These are phyloP conservation scores for Microcebus griseorufus DNA, from an alignment of 2,113 vertebrate genomes.

Conservation along the genomic window DNA sequence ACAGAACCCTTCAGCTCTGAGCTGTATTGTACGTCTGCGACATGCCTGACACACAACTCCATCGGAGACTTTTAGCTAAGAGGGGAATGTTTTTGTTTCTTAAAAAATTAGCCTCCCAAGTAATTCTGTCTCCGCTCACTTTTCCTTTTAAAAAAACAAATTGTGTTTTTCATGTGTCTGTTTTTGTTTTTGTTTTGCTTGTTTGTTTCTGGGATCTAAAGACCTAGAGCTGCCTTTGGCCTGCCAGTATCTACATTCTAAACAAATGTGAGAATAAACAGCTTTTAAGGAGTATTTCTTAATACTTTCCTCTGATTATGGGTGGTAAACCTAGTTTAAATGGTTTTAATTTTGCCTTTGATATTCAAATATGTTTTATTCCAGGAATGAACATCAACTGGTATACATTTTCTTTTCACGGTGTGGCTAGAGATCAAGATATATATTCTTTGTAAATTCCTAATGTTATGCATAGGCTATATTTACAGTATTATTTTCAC, in stretches of 20 bases:
- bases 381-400: background rate
- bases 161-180: background rate
- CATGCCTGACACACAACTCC: background rate
- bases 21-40: background rate
- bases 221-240: background rate
- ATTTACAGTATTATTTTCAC: conserved; percentile 43
- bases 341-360: conserved; percentile 50
- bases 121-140: background rate
- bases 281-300: background rate
- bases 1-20: background rate
- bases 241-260: background rate
- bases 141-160: background rate
- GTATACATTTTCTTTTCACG: conserved; percentile 2
- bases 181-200: background rate
- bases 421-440: background rate
- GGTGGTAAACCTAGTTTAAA: background rate
- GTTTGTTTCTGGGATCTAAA: background rate
- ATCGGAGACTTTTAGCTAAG: background rate
- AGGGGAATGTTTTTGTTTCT: background rate
- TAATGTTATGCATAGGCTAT: conserved; percentile 9
- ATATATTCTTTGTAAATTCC: background rate
- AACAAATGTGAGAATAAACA: background rate
- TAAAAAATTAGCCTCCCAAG: background rate
- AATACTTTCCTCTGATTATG: background rate
- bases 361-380: conserved; percentile 31